These are phyloP conservation scores for Phainopepla nitens DNA, from an alignment of 2,113 vertebrate genomes.

Conservation along the genomic window DNA sequence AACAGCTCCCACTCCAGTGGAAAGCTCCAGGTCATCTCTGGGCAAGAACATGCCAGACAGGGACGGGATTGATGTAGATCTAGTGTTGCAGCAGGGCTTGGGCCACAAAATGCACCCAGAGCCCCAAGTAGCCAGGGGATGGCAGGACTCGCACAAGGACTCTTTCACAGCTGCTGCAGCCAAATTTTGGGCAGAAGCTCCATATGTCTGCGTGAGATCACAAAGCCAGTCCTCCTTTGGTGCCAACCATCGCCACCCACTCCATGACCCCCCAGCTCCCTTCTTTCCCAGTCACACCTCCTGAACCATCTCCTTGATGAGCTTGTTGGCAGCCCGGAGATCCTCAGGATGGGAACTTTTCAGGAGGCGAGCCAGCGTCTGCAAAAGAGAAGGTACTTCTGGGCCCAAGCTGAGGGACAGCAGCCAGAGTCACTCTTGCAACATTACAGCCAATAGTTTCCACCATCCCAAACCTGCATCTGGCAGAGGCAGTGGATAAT, in stretches of 20 bases:
- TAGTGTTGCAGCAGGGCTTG: neutral
- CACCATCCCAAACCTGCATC: neutral
- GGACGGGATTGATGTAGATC: neutral
- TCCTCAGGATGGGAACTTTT: conserved; percentile 96
- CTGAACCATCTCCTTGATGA: conserved; percentile 99
- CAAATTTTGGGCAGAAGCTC: neutral
- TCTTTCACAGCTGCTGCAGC: neutral
- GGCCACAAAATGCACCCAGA: neutral
- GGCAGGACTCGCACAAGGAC: neutral
- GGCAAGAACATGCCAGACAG: neutral
- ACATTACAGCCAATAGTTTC: neutral
- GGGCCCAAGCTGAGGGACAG: neutral
- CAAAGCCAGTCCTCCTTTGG: neutral
- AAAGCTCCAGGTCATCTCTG: neutral
- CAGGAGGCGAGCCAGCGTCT: conserved; percentile 91
- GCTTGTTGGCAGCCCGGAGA: conserved; percentile 93
- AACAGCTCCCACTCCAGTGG: neutral
- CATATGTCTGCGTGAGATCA: neutral
- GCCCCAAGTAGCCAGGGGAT: neutral
- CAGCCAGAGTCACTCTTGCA: neutral
- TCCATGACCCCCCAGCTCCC: neutral
- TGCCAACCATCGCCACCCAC: neutral
- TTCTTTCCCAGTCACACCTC: conserved; percentile 74
- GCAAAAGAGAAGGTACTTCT: conserved; percentile 17
- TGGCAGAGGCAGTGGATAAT: neutral